Evolutionary conservation across 2,797 vertebrate species (phyloP).

Genomic region (Simalia tracyae): DNA sequence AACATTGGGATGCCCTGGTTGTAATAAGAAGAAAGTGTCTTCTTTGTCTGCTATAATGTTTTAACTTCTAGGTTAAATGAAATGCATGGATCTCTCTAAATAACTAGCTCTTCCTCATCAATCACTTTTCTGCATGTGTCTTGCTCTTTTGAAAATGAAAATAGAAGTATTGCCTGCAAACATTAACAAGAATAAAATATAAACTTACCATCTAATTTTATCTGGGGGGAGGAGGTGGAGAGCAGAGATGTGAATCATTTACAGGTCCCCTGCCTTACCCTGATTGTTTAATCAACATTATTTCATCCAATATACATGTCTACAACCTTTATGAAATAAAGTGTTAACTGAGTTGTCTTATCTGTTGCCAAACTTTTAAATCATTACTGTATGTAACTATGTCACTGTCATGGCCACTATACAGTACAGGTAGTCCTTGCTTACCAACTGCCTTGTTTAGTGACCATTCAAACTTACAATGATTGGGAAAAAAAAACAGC

Average conservation of each 20-base stretch:
- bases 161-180: neutral
- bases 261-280: neutral
- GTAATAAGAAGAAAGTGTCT: constrained; percentile 36
- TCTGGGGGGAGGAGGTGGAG: neutral
- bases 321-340: neutral
- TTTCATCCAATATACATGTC: neutral
- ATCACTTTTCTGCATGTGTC: neutral
- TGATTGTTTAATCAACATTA: neutral
- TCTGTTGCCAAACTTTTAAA: constrained; percentile 12
- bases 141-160: neutral
- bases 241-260: neutral
- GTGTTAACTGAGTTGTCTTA: neutral
- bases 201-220: neutral
- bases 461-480: neutral
- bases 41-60: constrained; percentile 56
- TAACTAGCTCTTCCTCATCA: neutral
- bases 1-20: constrained; percentile 53
- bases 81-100: neutral
- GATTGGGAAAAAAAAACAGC: neutral
- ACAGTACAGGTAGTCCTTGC: neutral
- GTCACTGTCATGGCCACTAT: neutral
- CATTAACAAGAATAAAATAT: neutral
- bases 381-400: constrained; percentile 12
- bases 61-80: constrained; percentile 8
- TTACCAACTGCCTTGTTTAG: neutral